Conservation (phyloP, 1,140 invertebrate genomes). For the Camponotus vicinus region DNA sequence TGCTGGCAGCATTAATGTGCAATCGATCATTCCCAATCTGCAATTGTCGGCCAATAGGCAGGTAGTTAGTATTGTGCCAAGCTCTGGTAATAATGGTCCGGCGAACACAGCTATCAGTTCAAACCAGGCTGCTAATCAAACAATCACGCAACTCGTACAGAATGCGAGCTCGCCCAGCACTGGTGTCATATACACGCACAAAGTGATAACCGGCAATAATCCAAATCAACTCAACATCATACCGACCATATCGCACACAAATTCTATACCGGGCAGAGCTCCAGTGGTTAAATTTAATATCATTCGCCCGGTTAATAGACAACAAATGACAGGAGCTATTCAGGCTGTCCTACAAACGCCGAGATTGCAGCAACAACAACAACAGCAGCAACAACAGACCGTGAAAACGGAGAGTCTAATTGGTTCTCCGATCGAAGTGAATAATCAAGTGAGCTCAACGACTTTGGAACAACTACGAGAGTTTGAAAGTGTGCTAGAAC, state of each 20-base stretch:
- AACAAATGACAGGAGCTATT: conserved; percentile 76
- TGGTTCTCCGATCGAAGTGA: conserved; percentile 84
- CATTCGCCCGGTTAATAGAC: conserved; percentile 76
- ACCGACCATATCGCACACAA: conserved; percentile 81
- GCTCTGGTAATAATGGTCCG: conserved; percentile 66
- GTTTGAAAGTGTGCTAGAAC: conserved; percentile 93
- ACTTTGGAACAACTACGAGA: conserved; percentile 92
- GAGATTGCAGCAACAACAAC: conserved; percentile 79
- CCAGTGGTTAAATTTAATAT: conserved; percentile 84
- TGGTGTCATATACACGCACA: conserved; percentile 85
- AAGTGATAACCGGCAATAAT: conserved; percentile 82
- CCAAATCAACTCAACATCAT: conserved; percentile 83
- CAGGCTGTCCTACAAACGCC: conserved; percentile 79
- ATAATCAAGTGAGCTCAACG: conserved; percentile 86
- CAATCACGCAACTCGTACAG: conserved; percentile 82
- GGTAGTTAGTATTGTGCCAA: conserved; percentile 83
- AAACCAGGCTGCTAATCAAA: conserved; percentile 77
- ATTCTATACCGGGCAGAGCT: conserved; percentile 78
- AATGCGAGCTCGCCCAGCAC: conserved; percentile 76
- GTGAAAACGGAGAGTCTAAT: conserved; percentile 79
- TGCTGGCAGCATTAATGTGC: conserved; percentile 74
- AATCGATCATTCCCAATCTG: conserved; percentile 82
- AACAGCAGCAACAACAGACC: conserved; percentile 68
- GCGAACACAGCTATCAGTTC: conserved; percentile 53
- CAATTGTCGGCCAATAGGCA: conserved; percentile 78